Conservation (phyloP, 2,797 vertebrate species). For the Erithacus rubecula region DNA sequence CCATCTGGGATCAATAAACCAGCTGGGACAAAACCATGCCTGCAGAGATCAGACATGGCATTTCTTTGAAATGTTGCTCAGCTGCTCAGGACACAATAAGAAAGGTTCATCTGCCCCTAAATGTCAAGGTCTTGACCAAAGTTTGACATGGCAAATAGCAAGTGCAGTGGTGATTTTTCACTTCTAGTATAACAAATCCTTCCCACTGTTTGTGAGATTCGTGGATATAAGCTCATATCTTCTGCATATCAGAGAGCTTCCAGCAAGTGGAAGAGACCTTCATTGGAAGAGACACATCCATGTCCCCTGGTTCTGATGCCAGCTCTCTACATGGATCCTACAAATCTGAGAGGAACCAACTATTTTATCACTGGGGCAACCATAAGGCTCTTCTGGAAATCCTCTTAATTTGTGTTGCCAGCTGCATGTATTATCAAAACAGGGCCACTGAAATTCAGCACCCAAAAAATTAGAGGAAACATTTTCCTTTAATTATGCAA, state of each 20-base stretch:
- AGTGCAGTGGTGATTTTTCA: neutral
- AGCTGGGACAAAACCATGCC: neutral
- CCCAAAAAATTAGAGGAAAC: neutral
- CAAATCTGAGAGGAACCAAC: neutral
- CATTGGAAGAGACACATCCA: rapidly evolving
- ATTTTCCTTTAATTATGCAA: neutral
- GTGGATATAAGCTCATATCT: neutral
- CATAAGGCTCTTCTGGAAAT: neutral
- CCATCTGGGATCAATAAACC: neutral
- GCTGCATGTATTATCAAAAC: neutral
- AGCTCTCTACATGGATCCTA: neutral
- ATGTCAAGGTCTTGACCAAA: neutral
- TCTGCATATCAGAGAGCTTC: neutral
- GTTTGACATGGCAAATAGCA: neutral
- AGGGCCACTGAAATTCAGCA: neutral
- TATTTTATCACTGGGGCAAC: neutral
- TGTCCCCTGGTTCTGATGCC: neutral
- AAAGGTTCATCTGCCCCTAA: neutral
- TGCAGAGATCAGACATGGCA: neutral
- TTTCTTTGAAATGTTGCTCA: neutral
- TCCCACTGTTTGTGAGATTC: neutral
- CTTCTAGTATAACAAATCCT: neutral
- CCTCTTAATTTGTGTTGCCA: neutral
- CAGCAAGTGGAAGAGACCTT: neutral
- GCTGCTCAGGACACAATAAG: rapidly evolving